These are phyloP conservation scores for Clarias laeviceps DNA, from an alignment of 2,797 vertebrate species.

Conservation along the genomic window DNA sequence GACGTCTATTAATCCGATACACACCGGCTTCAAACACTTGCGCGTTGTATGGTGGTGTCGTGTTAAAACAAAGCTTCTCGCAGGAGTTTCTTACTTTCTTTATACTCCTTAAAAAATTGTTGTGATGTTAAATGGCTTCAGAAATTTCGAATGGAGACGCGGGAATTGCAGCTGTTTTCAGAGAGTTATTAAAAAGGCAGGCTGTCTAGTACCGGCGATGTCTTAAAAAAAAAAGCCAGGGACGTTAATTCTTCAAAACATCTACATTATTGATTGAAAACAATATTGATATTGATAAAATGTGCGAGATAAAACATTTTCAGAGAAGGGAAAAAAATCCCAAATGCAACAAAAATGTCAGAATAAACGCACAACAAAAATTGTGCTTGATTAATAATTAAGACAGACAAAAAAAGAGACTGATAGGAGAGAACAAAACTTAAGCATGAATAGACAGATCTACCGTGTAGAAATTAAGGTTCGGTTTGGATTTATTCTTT, in stretches of 20 bases:
- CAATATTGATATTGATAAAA: no score
- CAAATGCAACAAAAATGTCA: background rate
- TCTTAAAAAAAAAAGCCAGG: background rate
- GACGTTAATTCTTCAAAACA: slow-evolving; percentile 5
- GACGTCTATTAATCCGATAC: background rate
- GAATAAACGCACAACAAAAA: background rate
- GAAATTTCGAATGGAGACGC: background rate
- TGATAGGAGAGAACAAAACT: background rate
- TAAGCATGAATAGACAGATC: background rate
- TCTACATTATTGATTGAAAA: background rate
- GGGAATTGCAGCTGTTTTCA: background rate
- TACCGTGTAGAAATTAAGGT: background rate
- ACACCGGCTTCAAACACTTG: background rate
- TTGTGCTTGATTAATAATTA: background rate
- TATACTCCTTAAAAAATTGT: slow-evolving; percentile 1
- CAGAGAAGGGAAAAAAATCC: no score
- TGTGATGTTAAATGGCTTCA: background rate
- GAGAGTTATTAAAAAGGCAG: background rate
- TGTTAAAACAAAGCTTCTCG: background rate
- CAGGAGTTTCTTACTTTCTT: background rate
- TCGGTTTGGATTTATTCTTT: background rate
- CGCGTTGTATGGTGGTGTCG: background rate
- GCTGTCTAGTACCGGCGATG: background rate
- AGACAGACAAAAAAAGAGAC: background rate
- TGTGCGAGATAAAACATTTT: background rate